Evolutionary conservation across 2,113 vertebrate species (phyloP).

Genomic region (Catharus fuscescens): DNA sequence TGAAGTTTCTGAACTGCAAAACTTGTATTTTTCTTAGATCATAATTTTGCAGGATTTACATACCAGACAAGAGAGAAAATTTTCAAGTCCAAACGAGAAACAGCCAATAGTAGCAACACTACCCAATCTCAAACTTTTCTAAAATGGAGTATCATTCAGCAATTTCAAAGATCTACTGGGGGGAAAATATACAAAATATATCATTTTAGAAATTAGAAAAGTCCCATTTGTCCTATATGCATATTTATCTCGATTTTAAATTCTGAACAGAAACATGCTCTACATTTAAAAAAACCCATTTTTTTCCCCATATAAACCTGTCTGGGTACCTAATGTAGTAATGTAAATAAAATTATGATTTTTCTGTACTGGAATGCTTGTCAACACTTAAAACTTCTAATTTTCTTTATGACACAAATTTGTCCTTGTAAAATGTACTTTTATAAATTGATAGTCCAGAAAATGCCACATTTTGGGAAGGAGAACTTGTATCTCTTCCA

Average conservation of each 20-base stretch:
- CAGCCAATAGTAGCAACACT: neutral
- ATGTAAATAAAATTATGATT: neutral
- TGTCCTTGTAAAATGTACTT: neutral
- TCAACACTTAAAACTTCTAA: neutral
- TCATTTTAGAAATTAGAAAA: neutral
- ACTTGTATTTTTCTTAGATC: neutral
- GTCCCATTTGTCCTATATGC: neutral
- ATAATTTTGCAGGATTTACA: neutral
- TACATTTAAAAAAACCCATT: accelerated
- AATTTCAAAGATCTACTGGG: neutral
- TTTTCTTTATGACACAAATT: neutral
- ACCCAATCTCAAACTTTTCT: neutral
- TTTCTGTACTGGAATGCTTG: neutral
- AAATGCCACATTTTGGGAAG: neutral
- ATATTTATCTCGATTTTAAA: neutral
- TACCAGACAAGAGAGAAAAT: neutral
- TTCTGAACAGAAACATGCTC: neutral
- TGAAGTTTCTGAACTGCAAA: neutral
- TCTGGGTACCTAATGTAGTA: neutral
- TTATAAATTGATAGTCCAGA: neutral
- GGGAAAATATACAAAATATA: neutral
- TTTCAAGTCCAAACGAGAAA: neutral
- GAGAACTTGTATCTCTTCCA: neutral
- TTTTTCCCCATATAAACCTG: neutral
- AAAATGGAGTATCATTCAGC: neutral